Base-by-base conservation (phyloP, 1,140 invertebrate species). In the Heterodera schachtii region DNA sequence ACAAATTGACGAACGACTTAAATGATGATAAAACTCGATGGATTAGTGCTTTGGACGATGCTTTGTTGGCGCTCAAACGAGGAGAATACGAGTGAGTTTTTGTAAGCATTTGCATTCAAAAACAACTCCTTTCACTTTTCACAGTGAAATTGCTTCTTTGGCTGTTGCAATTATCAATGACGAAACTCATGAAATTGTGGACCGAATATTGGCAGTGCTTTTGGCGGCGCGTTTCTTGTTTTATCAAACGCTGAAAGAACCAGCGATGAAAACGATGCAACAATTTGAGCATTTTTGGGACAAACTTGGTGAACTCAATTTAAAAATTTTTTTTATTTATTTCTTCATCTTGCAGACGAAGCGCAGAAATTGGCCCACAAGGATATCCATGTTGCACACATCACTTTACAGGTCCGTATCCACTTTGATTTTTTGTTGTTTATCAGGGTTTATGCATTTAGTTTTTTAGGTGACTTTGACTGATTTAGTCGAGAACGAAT, bases 241-340 rank as follows among this genome's bases (percentile, higher is more conserved):
- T 11, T 78, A 78, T 46, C 76, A 78, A 41, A 43, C 49, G 21
- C 46, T 78, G 64, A 47, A 78, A 1, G 41, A 43, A 16, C 64
- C 69, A 46, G 76, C 76, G 11, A 9, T 43, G 11, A 43, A 21
- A 21, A 69, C 70, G 11, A 64, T 64, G 21, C 64, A 70, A 49
- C 43, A 78, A 67, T 78, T 78, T 78, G 70, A 43, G 19, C 4
- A 44, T 64, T 78, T 41, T 46, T 78, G 76, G 76, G 76, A 70
- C 19, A 44, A 78, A 66, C 47, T 78, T 5, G 76, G 76, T 78
- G 47, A 64, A 13, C 19, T 78, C 6, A 2, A 6, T 3, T 43
- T 49, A 46, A 41, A 41, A 21, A 3, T 43, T 41, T 43, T 41
- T 43, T 13, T 1, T n/a, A 16, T 43, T 69, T 13, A 16, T 8